phyloP scores from a whole-genome alignment of 2,113 vertebrate genomes.

The Semicossyphus pulcher region DNA sequence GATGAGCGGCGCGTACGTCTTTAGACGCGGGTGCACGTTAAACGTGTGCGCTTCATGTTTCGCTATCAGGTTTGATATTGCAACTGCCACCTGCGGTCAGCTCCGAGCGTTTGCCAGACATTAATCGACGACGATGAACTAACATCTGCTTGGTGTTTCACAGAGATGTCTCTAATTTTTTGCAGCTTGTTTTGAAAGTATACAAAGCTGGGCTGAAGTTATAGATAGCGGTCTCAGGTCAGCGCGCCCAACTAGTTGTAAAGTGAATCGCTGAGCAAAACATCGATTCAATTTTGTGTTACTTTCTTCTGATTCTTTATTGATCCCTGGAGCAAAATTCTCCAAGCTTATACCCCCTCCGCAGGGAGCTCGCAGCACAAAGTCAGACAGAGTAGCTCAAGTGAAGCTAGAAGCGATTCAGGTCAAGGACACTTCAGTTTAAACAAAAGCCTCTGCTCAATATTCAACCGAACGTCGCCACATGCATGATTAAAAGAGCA shows the following conservation, averaged over 20 bases:
- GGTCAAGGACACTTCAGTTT: slow-evolving; percentile 56
- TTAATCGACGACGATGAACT: slow-evolving; percentile 53
- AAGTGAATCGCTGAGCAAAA: slow-evolving; percentile 28
- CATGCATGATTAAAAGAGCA: slow-evolving; percentile 39
- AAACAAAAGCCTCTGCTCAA: slow-evolving; percentile 36
- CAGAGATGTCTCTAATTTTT: slow-evolving; percentile 24
- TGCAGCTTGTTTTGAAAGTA: slow-evolving; percentile 9
- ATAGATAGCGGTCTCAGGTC: background rate
- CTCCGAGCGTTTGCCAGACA: slow-evolving; percentile 52
- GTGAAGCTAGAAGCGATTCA: slow-evolving; percentile 34
- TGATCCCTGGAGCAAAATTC: slow-evolving; percentile 36
- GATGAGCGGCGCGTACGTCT: background rate
- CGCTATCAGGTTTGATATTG: slow-evolving; percentile 44
- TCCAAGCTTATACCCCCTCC: slow-evolving; percentile 18
- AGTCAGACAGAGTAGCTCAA: slow-evolving; percentile 34
- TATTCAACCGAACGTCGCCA: slow-evolving; percentile 14
- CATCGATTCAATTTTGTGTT: slow-evolving; percentile 9
- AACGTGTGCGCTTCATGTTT: slow-evolving; percentile 31
- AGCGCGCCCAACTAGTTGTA: slow-evolving; percentile 7
- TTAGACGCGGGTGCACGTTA: background rate
- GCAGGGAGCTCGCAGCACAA: slow-evolving; percentile 29
- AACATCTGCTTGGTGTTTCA: slow-evolving; percentile 65
- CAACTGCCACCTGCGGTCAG: slow-evolving; percentile 63
- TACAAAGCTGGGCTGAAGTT: background rate
- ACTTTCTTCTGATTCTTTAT: slow-evolving; percentile 35